Conservation (phyloP, 2,888 invertebrate species). For the Cosmorhoe ocellata region DNA sequence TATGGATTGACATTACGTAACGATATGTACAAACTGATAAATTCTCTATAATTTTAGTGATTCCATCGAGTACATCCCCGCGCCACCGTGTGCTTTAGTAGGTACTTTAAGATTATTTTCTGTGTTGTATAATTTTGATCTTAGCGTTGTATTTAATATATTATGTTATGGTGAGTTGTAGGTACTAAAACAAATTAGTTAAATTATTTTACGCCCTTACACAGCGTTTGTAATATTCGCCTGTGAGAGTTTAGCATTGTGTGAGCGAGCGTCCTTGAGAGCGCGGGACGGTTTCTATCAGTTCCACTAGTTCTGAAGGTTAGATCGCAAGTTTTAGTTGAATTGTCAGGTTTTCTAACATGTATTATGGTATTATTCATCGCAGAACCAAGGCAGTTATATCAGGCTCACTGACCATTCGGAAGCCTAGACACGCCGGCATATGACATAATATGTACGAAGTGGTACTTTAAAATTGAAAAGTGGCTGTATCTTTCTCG, state of each 20-base stretch:
- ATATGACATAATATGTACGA: no score
- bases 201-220: conserved; percentile 38
- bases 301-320: conserved; percentile 1
- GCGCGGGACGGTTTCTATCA: not conserved
- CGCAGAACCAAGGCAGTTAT: not conserved
- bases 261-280: not conserved
- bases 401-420: no score
- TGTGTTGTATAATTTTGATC: conserved; percentile 62
- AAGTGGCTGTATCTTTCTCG: no score
- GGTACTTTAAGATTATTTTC: conserved; percentile 41
- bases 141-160: conserved; percentile 47
- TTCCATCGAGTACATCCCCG: conserved; percentile 15
- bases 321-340: not conserved
- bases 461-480: no score
- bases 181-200: conserved; percentile 50
- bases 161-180: conserved; percentile 41
- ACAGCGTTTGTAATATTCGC: not conserved
- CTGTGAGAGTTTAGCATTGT: not conserved
- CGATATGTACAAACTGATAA: conserved; percentile 51
- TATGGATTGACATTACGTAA: conserved; percentile 48
- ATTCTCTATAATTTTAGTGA: conserved; percentile 34
- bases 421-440: no score
- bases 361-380: not conserved
- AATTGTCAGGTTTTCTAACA: not conserved
- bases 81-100: conserved; percentile 3